Base-by-base conservation (phyloP, 2,113 vertebrate species). In the Caretta caretta region DNA sequence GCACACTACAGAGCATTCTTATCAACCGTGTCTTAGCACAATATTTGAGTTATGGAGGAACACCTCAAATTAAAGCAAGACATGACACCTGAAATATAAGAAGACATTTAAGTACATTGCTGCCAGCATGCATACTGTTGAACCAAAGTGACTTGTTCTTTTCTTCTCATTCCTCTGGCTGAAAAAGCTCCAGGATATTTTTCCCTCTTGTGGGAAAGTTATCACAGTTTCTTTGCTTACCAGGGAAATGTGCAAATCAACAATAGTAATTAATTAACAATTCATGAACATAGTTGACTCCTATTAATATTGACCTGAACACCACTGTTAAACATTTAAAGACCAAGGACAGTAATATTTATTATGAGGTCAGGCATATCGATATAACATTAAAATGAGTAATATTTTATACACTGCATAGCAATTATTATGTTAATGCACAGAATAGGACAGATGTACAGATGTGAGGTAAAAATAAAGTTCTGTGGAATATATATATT, bases 231-330 rank as follows among this genome's bases (percentile, higher is more conserved):
- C 69, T 90, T 84, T 95, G 90, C 93, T 94, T 95, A 97, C 87
- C 88, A 96, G 22, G 82, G 56, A 87, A 95, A 96, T 75, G 84
- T 92, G 83, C 87, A 80, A 97, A 98, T 91, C 80, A 97, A 53
- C 42, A 97, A 95, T 97, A 93, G 95, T 96, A 98, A 98, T 95
- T 97, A 97, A 96, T 98, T 97, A 98, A 98, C 88, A 97, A 97
- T 98, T 98, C 93, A 98, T 97, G 97, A 98, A 93, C 85, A 88
- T 93, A 94, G 79, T 96, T 98, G 97, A 96, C 95, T 97, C 69
- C 92, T 96, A 89, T 97, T 98, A 97, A 96, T 97, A 94, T 96
- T 98, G 97, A 98, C 97, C 97, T 76, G 83, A 88, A 90, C 80
- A 96, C 92, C 76, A 75, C 85, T 95, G 75, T 90, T 96, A 88